Percentiles rank a stretch among this genome's conserved stretches.
phyloP scores from a whole-genome alignment of 2,888 invertebrate genomes.

The Muschampia plurimacula region DNA sequence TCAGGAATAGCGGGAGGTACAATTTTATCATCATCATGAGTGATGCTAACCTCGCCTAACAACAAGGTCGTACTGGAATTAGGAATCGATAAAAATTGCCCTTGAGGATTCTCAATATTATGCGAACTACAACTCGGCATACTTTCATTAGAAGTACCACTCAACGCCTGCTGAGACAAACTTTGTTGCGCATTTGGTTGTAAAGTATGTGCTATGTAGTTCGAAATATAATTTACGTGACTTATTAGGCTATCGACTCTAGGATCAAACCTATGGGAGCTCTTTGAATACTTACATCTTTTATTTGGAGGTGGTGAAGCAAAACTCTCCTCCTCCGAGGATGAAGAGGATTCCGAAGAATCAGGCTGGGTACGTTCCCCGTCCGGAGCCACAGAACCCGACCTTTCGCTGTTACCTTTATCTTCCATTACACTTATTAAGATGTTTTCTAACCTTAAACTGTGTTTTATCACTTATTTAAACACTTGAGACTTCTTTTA shows the following conservation, averaged over 20 bases:
- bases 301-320: neutral
- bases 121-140: too few species aligned
- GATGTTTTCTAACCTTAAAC: neutral
- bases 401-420: neutral
- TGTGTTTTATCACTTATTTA: slow-evolving; percentile 5
- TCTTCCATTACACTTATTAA: neutral
- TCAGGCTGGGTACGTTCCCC: neutral
- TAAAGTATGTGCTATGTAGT: neutral
- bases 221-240: neutral
- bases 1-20: neutral
- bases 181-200: neutral
- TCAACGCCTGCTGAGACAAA: neutral
- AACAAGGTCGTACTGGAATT: neutral
- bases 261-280: neutral
- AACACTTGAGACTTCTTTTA: neutral
- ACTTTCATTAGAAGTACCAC: neutral
- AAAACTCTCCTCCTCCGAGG: neutral
- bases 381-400: neutral
- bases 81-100: neutral
- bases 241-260: neutral
- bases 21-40: neutral
- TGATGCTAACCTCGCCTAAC: neutral
- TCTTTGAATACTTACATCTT: neutral
- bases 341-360: slow-evolving; percentile 3
- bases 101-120: neutral